Base-by-base conservation (phyloP, 2,888 invertebrate species). In the Nudaria mundana region DNA sequence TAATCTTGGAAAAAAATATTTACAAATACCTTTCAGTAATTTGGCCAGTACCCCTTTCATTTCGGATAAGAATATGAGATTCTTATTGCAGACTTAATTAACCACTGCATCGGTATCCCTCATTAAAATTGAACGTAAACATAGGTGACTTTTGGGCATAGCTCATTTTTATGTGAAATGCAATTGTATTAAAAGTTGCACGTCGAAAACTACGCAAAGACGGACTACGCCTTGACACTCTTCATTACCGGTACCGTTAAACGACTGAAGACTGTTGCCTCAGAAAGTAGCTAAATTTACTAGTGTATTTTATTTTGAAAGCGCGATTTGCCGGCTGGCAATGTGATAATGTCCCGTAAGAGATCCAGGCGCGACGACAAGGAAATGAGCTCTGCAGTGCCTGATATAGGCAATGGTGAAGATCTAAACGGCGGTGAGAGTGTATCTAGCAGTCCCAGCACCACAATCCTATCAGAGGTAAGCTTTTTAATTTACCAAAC, bases 311-410 rank as follows among this genome's bases (percentile, higher is more conserved):
- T 15, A 30, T 33, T 25, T 16, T 32, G 31, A 14, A 41, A 35
- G 11, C 24, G 18, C 20, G 15, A 39, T 39, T 29, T 37, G 56
- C 55, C 52, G 57, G 49, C 48, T 48, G 60, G 52, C 52, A 38
- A 84, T 84, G 83, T 76, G 59, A 85, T 71, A 75, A 88, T 87
- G 86, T 86, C 87, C 51, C 85, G 86, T 22, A 88, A 88, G 67
- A 70, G 87, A 43, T 66, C 73, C 46, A 72, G 82, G 34, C 52
- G 65, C 44, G 62, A 53, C 48, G 78, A 73, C 58, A 76, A 76
- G 62, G 80, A 81, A 63, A 82, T 82, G 82, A 78, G 64, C 55
- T 68, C 73, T n/a, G 77, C 77, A 49, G 44, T 71, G 53, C 40
- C 71, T 42, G 78, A 81, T 53, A 49, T 63, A 34, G 71, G 62